Percentiles rank a stretch among this genome's conserved stretches.
Conservation (phyloP, 2,113 vertebrate species). For the Pollimyrus isidori region DNA sequence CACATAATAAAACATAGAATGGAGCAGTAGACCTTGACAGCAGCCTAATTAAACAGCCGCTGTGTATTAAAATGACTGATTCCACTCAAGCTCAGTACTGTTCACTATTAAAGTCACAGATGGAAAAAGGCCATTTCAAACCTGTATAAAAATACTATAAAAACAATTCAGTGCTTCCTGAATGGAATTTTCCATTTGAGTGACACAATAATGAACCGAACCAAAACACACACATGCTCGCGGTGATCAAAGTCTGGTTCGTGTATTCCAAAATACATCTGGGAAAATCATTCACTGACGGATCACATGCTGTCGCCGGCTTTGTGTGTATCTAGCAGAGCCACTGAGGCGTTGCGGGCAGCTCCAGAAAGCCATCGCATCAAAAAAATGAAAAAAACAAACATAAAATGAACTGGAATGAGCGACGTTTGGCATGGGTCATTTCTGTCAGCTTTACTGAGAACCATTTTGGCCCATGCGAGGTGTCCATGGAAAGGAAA, state of each 20-base stretch:
- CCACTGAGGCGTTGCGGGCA: neutral
- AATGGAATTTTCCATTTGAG: neutral
- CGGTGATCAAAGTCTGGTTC: neutral
- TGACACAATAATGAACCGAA: neutral
- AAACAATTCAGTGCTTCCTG: neutral
- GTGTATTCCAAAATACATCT: neutral
- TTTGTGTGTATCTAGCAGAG: neutral
- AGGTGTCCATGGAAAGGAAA: neutral
- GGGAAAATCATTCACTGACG: neutral
- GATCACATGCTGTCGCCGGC: neutral
- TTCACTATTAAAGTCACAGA: neutral
- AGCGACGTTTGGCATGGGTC: neutral
- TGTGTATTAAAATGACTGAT: neutral
- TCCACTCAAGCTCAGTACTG: neutral
- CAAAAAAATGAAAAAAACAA: neutral
- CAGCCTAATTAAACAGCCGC: neutral
- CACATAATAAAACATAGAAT: neutral
- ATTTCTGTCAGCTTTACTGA: neutral
- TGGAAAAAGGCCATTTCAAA: slow-evolving; percentile 1
- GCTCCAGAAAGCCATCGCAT: neutral
- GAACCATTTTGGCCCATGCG: neutral
- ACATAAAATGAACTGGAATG: neutral
- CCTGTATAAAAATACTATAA: neutral
- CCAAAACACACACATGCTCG: no score
- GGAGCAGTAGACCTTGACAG: neutral